Conservation (phyloP, 1,140 invertebrate genomes). For the Ectropis grisescens region DNA sequence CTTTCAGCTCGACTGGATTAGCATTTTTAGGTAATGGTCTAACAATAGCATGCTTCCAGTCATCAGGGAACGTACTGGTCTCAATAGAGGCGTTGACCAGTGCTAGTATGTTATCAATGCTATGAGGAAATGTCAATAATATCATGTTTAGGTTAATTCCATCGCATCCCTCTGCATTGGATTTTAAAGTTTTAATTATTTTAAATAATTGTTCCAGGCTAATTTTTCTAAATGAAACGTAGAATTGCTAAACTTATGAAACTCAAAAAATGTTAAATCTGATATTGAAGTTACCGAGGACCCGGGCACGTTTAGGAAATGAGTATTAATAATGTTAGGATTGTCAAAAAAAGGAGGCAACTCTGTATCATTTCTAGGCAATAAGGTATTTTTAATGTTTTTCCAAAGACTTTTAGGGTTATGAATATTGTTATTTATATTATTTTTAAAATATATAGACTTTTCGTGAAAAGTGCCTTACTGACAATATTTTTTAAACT, state of each 20-base stretch:
- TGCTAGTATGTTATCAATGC: no score
- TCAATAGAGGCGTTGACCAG: no score
- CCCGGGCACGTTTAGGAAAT: conserved; percentile 11
- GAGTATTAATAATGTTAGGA: conserved; percentile 11
- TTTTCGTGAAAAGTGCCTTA: conserved; percentile 10
- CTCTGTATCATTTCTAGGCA: conserved; percentile 3
- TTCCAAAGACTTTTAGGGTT: conserved; percentile 16
- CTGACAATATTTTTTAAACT: conserved; percentile 9
- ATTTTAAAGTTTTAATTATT: conserved; percentile 4
- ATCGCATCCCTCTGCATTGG: conserved; percentile 10
- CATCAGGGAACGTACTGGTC: no score
- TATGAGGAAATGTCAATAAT: no score
- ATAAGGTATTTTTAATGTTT: conserved; percentile 11
- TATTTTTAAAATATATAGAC: conserved; percentile 12
- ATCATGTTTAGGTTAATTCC: conserved; percentile 10
- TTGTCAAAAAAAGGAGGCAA: conserved; percentile 6
- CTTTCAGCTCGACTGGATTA: no score
- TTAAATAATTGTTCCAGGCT: neutral
- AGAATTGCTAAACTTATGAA: neutral
- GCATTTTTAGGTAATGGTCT: no score
- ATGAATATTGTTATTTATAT: conserved; percentile 12
- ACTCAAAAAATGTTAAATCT: conserved; percentile 5
- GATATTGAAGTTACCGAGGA: neutral
- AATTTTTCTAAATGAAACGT: neutral
- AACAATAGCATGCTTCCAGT: neutral